These are phyloP conservation scores for Labroides dimidiatus DNA, from an alignment of 2,797 vertebrate species.

Conservation along the genomic window DNA sequence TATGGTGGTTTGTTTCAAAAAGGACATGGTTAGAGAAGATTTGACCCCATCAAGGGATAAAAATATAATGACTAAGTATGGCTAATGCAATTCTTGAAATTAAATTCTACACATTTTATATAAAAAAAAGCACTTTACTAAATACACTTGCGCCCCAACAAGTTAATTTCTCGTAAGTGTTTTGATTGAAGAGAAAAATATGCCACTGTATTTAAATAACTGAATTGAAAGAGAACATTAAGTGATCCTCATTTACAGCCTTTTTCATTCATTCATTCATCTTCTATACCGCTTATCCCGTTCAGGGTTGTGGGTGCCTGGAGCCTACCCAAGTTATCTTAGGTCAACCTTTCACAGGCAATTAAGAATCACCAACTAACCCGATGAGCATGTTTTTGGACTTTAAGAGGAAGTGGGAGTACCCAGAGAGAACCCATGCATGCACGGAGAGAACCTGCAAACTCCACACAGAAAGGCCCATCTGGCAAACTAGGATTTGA, in stretches of 20 bases:
- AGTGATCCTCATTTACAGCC: not conserved
- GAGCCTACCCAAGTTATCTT: too few relatives aligned
- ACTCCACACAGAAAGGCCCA: too few relatives aligned
- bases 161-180: not conserved
- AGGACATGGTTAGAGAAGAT: not conserved
- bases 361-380: too few relatives aligned
- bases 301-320: too few relatives aligned
- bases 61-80: not conserved
- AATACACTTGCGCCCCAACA: not conserved
- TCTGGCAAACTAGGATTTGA: too few relatives aligned
- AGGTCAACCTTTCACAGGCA: too few relatives aligned
- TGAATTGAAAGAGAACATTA: not conserved
- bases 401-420: too few relatives aligned
- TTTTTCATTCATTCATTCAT: too few relatives aligned
- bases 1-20: constrained; percentile 3
- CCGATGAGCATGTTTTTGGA: too few relatives aligned
- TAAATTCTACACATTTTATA: not conserved
- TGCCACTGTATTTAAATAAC: not conserved
- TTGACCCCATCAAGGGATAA: not conserved
- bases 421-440: too few relatives aligned
- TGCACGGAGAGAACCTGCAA: too few relatives aligned
- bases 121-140: not conserved
- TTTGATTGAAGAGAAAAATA: not conserved
- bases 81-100: not conserved
- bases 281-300: too few relatives aligned